These are phyloP conservation scores for Argopecten irradians DNA, from an alignment of 1,140 invertebrate species.

Conservation along the genomic window DNA sequence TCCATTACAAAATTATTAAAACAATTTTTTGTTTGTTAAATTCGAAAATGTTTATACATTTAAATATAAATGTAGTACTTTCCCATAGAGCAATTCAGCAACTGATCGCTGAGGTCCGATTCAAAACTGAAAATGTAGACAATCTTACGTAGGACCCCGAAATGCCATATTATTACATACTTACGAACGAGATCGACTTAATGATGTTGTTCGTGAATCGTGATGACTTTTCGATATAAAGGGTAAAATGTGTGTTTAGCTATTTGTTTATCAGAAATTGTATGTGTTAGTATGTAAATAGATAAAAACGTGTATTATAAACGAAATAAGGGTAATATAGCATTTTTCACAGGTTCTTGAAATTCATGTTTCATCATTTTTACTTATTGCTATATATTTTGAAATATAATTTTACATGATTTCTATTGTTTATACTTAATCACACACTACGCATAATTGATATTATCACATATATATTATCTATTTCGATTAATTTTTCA, in stretches of 20 bases:
- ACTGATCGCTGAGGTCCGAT: not conserved
- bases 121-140: not conserved
- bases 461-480: not conserved
- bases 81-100: no score
- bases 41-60: no score
- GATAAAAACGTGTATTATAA: not conserved
- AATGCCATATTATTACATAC: not conserved
- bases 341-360: not conserved
- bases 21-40: no score
- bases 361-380: constrained; percentile 9
- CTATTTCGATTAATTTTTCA: not conserved
- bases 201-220: not conserved
- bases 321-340: not conserved
- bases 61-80: no score
- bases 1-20: no score
- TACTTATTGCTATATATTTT: not conserved
- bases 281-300: not conserved
- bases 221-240: not conserved
- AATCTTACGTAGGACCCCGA: not conserved
- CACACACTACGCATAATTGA: not conserved
- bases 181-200: not conserved
- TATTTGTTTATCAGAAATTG: not conserved
- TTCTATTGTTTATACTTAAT: not conserved
- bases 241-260: not conserved
- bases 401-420: not conserved